Conservation (phyloP, 1,140 invertebrate species). For the Brachionus rubens region DNA sequence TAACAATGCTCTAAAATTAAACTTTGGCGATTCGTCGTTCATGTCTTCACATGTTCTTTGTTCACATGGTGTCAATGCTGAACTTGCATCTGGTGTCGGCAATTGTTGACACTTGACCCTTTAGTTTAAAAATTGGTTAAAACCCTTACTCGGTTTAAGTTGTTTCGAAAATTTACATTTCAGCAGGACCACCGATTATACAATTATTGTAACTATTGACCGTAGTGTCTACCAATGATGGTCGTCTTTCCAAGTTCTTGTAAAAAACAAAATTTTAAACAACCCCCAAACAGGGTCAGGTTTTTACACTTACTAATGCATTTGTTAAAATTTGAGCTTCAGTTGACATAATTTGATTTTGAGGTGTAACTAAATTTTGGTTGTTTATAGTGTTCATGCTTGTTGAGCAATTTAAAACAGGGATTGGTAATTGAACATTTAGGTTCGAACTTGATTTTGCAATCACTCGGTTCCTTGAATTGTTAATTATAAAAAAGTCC, state of each 20-base stretch:
- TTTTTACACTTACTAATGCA: neutral
- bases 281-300: neutral
- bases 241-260: constrained; percentile 36
- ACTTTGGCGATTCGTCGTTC: constrained; percentile 51
- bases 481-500: too few species aligned
- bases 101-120: constrained; percentile 4
- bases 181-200: constrained; percentile 1
- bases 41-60: neutral
- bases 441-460: constrained; percentile 12
- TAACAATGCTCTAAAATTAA: constrained; percentile 69
- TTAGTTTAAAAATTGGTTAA: neutral
- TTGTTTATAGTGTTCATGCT: neutral
- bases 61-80: neutral
- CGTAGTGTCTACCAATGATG: neutral
- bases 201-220: constrained; percentile 22
- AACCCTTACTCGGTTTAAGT: too few species aligned
- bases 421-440: neutral
- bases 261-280: neutral
- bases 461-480: neutral
- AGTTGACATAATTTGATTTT: neutral
- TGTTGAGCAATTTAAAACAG: neutral
- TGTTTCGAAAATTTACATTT: neutral
- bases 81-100: neutral
- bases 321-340: constrained; percentile 29
- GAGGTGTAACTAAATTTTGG: neutral